Percentiles rank a stretch among this genome's conserved stretches.
Evolutionary conservation across 2,797 vertebrate genomes (phyloP).

Genomic region (Arrhamphus sclerolepis): DNA sequence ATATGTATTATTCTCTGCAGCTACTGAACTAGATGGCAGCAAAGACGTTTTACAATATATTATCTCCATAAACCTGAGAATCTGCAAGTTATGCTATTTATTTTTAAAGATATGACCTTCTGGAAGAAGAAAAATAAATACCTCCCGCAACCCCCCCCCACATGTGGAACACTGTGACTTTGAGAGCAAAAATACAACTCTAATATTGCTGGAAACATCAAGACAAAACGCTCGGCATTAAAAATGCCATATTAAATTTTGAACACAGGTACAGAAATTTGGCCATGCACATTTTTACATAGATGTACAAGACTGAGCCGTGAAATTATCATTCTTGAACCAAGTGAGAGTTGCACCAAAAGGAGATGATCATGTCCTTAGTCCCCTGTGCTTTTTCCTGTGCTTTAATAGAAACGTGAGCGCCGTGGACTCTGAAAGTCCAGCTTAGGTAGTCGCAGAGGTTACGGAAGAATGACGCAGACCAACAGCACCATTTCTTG

Average conservation of each 20-base stretch:
- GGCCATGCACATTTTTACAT: constrained; percentile 65
- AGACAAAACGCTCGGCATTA: constrained; percentile 21
- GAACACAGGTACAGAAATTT: constrained; percentile 30
- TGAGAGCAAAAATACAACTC: constrained; percentile 29
- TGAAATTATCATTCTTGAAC: constrained; percentile 37
- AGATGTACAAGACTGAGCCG: constrained; percentile 41
- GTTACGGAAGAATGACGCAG: constrained; percentile 2
- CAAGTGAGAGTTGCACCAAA: constrained; percentile 10
- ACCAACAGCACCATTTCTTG: constrained; percentile 48
- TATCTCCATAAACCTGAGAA: constrained; percentile 75
- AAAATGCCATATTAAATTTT: constrained; percentile 23
- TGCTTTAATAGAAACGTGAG: constrained; percentile 33
- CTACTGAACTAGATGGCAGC: constrained; percentile 44
- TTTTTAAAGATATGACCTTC: constrained; percentile 34
- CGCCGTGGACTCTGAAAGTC: constrained; percentile 2
- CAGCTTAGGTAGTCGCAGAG: constrained; percentile 33
- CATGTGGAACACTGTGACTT: constrained; percentile 27
- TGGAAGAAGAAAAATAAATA: constrained; percentile 31
- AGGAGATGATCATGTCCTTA: not conserved
- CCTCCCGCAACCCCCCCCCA: no score
- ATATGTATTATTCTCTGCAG: constrained; percentile 30
- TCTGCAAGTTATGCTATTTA: constrained; percentile 52
- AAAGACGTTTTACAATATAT: constrained; percentile 61
- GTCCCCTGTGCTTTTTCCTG: constrained; percentile 49
- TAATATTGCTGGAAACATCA: constrained; percentile 43